Base-by-base conservation (phyloP, 2,113 vertebrate genomes). In the Thermophis baileyi region DNA sequence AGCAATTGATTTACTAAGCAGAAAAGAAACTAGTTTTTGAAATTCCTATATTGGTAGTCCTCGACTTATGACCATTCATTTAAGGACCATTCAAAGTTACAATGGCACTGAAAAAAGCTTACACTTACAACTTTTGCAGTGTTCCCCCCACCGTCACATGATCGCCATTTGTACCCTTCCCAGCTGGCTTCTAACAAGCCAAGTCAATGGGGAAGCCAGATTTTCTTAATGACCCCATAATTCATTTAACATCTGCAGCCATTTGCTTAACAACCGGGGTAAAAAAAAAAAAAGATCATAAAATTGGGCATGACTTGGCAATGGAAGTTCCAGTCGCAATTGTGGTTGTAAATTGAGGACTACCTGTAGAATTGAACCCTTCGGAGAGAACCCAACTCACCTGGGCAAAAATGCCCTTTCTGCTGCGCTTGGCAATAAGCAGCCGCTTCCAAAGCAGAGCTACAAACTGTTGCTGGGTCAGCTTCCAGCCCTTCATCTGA, bases 391-490 rank as follows among this genome's bases (percentile, higher is more conserved):
- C 24, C 14, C n/a, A 10, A 94, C 97, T 98, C 93, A 99, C 99
- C 98, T 99, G 99, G 92, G 99, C 99, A 51, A 99, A 99, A 96
- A 99, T 99, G 3, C 99, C 99, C 88, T 99, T 99, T 60, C 99
- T 97, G 94, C 99, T 99, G 92, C 99, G 98, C 0, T 98, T 98
- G 53, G 99, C 99, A 54, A 99, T 98, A 14, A 99, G 98, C 55
- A 99, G 97, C 6, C 99, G 98, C 95, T 99, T 99, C 99, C 99
- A 99, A 93, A 99, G 96, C 90, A 99, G 97, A 89, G 99, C 99
- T 91, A 98, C 97, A 93, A 99, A 99, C 96, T 99, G 99, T 92
- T 99, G 99, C 91, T 97, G 98, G 46, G 95, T 98, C 90, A 99
- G 98, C 81, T 98, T 98, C 99, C 99, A 99, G 60, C 99, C 98